Base-by-base conservation (phyloP, 2,113 vertebrate species). In the Anolis sagrei region DNA sequence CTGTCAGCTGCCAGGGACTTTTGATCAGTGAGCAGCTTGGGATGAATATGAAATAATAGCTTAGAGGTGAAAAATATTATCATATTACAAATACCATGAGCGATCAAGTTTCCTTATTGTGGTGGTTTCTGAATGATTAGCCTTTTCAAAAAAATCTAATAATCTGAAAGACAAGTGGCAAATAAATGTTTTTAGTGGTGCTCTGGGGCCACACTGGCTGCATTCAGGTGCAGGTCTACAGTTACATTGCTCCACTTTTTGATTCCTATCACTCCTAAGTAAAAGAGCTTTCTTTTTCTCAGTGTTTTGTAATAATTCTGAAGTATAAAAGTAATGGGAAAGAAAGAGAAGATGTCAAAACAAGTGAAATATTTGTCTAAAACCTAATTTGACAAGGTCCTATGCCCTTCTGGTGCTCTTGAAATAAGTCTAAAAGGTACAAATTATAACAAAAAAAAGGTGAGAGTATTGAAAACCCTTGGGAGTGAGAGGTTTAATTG, bases 71-170 rank as follows among this genome's bases (percentile, higher is more conserved):
- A 88, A 78, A 48, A 92, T 36, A 27, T 58, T 79, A 36, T 34
- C 83, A 68, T 54, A 2, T 90, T 62, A 82, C 84, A 87, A 90
- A 89, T 36, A 86, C 89, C 84, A 86, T 62, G 19, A 91, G 66
- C 39, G 25, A 54, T 5, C 76, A 76, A 13, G 0, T 76, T 86
- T 34, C 62, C 1, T 1, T 61, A 16, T n/a, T 85, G 77, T 88
- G 83, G 51, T 86, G 93, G 66, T 85, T 92, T 32, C 80, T 79
- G 54, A 73, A 58, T 78, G 58, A 86, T 76, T 70, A 85, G 61
- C n/a, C 49, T 51, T 88, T 89, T 48, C 87, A 91, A 54, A 95
- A 95, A 82, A 88, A 77, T 88, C 88, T 91, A 93, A 85, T 87
- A 48, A 89, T n/a, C 14, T 11, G 49, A 23, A 87, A 90, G 90